Evolutionary conservation across 2,797 vertebrate species (phyloP), one percentile per base, ranked within the genome.

Genomic region (Dallia pectoralis): DNA sequence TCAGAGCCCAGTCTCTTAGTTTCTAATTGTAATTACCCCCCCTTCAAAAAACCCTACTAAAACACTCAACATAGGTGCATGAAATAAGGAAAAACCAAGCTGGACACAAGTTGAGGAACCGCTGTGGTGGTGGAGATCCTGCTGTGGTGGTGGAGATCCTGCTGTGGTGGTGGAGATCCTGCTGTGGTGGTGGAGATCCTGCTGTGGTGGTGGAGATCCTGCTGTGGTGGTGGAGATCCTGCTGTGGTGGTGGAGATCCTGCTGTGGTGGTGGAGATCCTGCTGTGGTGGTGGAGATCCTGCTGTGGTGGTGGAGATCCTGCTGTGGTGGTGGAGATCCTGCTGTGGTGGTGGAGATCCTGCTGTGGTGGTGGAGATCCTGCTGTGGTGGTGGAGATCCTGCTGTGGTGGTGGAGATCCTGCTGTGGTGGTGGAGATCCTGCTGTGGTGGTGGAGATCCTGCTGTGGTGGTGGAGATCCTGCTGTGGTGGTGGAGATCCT

Each of bases 151-250:
- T 77, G 75, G 77, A 81, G 77, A 84, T 84, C 81, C 82, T 72
- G 40, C 11, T 44, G 40, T 44, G 5, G n/a, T n/a, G n/a, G n/a
- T n/a, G n/a, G n/a, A n/a, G n/a, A n/a, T n/a, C n/a, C 87, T 89
- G 87, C 87, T 84, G 82, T 88, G 87, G 84, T 78, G 66, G n/a
- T n/a, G n/a, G n/a, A n/a, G 70, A 71, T 53, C 22, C 69, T 89
- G 87, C 87, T 84, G 82, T 88, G 87, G 84, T 78, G 66, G n/a
- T n/a, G n/a, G n/a, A n/a, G 70, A 71, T 53, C 22, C 69, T 89
- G 87, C 87, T 84, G 82, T 88, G 87, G 84, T 78, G 66, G n/a
- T n/a, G n/a, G n/a, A n/a, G 70, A 71, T 53, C 22, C 69, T 89
- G 87, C 87, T 84, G 82, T 88, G 87, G 84, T 78, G 66, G n/a